Percentiles rank a stretch among this genome's conserved stretches.
Conservation (phyloP, 1,140 invertebrate species). For the Euura saliciscinereae region DNA sequence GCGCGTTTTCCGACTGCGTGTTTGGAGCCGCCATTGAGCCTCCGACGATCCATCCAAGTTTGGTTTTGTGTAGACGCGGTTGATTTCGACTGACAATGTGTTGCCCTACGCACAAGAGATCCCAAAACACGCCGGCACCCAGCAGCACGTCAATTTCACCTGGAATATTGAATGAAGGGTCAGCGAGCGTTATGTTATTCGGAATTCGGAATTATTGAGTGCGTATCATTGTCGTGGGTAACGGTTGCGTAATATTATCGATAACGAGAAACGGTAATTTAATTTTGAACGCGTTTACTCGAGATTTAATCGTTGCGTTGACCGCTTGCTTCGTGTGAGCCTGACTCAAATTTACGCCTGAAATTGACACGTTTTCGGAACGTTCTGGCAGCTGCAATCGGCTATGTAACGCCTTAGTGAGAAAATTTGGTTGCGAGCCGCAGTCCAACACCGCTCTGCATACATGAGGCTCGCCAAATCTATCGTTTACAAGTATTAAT, state of each 20-base stretch:
- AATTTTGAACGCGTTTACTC: not conserved
- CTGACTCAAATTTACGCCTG: not conserved
- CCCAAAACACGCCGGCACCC: constrained; percentile 16
- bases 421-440: not conserved
- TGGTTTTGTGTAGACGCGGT: constrained; percentile 20
- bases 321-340: not conserved
- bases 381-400: not conserved
- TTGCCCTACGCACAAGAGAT: constrained; percentile 11
- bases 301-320: not conserved
- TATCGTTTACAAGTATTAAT: not conserved
- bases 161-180: not conserved
- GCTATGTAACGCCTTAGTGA: not conserved
- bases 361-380: not conserved
- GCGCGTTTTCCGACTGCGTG: too few species aligned
- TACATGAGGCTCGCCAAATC: not conserved
- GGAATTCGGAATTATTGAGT: not conserved
- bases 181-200: not conserved
- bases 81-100: constrained; percentile 3
- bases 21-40: constrained; percentile 12
- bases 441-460: not conserved
- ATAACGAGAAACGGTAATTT: not conserved
- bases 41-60: constrained; percentile 20
- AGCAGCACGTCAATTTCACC: constrained; percentile 7
- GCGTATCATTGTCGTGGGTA: not conserved
- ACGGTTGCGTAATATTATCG: not conserved